Base-by-base conservation (phyloP, 2,113 vertebrate genomes). In the Cheirogaleus medius region DNA sequence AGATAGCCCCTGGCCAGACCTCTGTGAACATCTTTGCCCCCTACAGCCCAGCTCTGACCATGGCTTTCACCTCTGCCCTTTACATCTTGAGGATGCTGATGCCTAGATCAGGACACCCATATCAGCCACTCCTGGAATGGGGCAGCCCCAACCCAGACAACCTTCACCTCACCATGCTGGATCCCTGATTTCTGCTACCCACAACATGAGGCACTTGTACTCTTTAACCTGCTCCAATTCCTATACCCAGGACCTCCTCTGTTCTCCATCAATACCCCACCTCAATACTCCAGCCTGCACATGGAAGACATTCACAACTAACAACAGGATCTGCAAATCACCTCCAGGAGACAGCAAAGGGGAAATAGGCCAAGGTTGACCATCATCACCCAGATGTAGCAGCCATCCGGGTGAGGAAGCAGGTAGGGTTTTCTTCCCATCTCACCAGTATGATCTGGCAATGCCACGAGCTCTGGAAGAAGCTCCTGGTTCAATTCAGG, bases 401-500 rank as follows among this genome's bases (percentile, higher is more conserved):
- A 80, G 44, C 64, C 54, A 63, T 44, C n/a, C 29, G 6, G 52
- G 60, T 71, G 32, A 21, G n/a, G 18, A 76, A 86, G 42, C 25
- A 60, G 25, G 42, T 92, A 74, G n/a, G 29, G 21, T 69, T 93
- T 93, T 86, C 87, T 54, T 86, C 44, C 66, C 49, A 86, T 94
- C 42, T 83, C 54, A 60, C 80, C 71, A 90, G n/a, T 34, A 44
- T 60, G 39, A 82, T 87, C 86, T 44, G 27, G 47, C 56, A 85
- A n/a, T 60, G 49, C 32, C 69, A 87, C 21, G 39, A 87, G 6
- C 44, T 71, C 42, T 77, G 68, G 18, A 95, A 82, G 52, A 81
- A 93, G n/a, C 58, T 97, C 15, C 94, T 91, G 25, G 37, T 82
- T 90, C 87, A 80, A 81, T 77, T 81, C 37, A 93, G 18, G n/a